Evolutionary conservation across 2,797 vertebrate species (phyloP).

Genomic region (Champsocephalus esox): DNA sequence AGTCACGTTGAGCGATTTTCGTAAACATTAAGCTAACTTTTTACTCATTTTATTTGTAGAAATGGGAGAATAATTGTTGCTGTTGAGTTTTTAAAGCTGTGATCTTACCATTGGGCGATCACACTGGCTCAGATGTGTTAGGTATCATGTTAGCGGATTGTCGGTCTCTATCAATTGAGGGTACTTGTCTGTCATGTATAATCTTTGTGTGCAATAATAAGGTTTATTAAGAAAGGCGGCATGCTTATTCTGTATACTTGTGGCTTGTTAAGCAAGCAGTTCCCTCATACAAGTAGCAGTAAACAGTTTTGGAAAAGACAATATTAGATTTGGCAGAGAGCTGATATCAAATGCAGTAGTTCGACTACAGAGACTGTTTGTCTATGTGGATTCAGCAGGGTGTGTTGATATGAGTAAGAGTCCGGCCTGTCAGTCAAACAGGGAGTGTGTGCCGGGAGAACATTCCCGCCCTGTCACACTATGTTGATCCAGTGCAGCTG

Average conservation of each 20-base stretch:
- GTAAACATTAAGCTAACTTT: neutral
- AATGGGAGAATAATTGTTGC: neutral
- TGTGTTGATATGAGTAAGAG: neutral
- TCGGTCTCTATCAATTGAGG: too few relatives aligned
- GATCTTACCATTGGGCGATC: slow-evolving; percentile 5
- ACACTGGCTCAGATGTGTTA: slow-evolving; percentile 11
- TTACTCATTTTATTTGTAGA: neutral
- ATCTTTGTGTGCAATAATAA: neutral
- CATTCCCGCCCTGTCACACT: neutral
- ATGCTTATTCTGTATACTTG: neutral
- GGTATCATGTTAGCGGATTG: too few relatives aligned
- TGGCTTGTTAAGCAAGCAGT: neutral
- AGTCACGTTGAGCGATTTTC: neutral
- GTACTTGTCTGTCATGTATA: neutral
- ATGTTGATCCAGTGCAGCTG: neutral
- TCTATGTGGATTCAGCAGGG: slow-evolving; percentile 47
- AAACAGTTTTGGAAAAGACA: slow-evolving; percentile 11
- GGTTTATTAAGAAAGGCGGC: neutral
- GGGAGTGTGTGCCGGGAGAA: neutral
- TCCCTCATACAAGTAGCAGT: neutral
- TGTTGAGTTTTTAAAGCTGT: neutral
- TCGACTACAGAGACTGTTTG: neutral
- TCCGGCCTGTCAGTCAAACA: slow-evolving; percentile 16
- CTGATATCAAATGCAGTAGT: neutral
- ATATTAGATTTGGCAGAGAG: neutral